Base-by-base conservation (phyloP, 2,797 vertebrate genomes). In the Lagocephalus sceleratus region DNA sequence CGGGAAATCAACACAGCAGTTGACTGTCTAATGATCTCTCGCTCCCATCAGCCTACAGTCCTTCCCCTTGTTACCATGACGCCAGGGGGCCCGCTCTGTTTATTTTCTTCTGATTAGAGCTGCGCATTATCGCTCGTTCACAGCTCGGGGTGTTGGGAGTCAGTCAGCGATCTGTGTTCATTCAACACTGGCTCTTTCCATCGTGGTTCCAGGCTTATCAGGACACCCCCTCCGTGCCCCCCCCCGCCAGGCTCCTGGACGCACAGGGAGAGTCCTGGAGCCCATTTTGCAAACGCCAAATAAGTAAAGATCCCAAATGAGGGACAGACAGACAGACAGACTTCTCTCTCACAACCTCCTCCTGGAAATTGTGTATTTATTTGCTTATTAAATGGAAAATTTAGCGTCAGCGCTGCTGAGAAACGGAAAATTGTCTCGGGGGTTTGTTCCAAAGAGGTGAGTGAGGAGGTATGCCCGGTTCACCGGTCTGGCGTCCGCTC, bases 81-180 rank as follows among this genome's bases (percentile, higher is more conserved):
- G 73, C 77, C 76, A 19, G 20, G 52, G 65, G 78, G 71, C 55
- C 59, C 46, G 73, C 74, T 85, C 68, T 89, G 89, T 87, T 90
- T 88, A 84, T 83, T 84, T 86, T 86, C 71, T 60, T 75, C 64
- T 82, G 81, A 87, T 89, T 85, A 83, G 78, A 50, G 29, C 76
- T 76, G 75, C 79, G 81, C 81, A 82, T 81, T 81, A 79, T 82
- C 71, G 74, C 70, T 67, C 46, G 10, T 82, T 86, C 67, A 54
- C n/a, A 0, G 57, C 58, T 70, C 12, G 3, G 68, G 76, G 65
- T 81, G 61, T 75, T 66, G 61, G 66, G 75, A 62, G 51, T 40
- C 51, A 41, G 65, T 54, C 17, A 47, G 69, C 63, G 79, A 64
- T 78, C 87, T 89, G 85, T 43, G 54, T 86, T 84, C 73, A 83